A percentile compares a stretch with the other conserved stretches of the same genome.
phyloP scores from a whole-genome alignment of 2,888 invertebrate species.

The Imbricaverruca yamaguchii region DNA sequence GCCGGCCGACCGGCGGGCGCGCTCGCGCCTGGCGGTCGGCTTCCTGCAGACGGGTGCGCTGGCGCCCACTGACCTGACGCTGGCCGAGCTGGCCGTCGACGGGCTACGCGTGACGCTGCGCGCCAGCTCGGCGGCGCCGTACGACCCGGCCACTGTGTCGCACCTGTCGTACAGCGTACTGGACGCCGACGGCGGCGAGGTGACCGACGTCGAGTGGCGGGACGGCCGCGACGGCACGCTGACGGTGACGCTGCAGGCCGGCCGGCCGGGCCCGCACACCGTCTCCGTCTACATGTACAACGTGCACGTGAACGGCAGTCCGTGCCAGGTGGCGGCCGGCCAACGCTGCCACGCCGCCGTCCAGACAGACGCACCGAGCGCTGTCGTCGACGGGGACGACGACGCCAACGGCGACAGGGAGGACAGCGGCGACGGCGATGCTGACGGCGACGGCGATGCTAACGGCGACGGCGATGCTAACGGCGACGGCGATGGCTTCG shows the following conservation, averaged over 20 bases:
- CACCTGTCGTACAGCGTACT: constrained; percentile 9
- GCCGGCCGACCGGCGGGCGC: constrained; percentile 6
- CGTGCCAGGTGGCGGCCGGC: background rate
- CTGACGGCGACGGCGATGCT: no score
- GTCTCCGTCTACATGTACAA: background rate
- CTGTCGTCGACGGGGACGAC: background rate
- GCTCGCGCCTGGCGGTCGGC: background rate
- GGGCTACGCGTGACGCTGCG: background rate
- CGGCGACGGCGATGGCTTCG: background rate
- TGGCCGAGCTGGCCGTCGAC: background rate
- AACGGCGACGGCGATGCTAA: background rate
- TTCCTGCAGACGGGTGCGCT: constrained; percentile 7
- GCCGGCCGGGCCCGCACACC: background rate
- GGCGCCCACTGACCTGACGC: background rate
- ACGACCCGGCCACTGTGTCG: background rate
- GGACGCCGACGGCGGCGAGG: background rate
- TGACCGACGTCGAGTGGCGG: background rate
- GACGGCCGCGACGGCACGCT: background rate
- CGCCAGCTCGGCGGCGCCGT: background rate
- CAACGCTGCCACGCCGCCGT: background rate
- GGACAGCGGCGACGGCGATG: background rate
- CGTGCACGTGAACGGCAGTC: constrained; percentile 4
- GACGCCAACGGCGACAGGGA: background rate
- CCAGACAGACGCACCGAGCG: background rate
- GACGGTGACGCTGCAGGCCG: background rate